A percentile compares a stretch with the other conserved stretches of the same genome.
Evolutionary conservation across 92 coral and sea anemone species (phyloP).

Genomic region (Umimayanthus chanpuru): DNA sequence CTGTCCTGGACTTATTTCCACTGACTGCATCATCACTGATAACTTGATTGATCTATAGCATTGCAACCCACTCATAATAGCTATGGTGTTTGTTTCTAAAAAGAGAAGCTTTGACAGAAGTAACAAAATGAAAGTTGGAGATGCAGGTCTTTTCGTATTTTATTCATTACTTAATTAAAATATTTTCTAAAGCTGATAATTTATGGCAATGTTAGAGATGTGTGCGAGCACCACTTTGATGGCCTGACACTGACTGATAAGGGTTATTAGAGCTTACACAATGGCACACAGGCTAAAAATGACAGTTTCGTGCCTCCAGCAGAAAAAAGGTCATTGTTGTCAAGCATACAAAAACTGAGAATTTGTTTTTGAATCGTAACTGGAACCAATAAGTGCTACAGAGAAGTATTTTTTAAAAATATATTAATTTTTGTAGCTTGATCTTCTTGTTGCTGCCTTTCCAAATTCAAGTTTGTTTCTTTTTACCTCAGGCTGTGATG

Average conservation of each 20-base stretch:
- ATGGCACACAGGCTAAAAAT: slow-evolving; percentile 7
- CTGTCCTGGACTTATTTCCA: slow-evolving; percentile 45
- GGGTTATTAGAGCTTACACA: slow-evolving; percentile 1
- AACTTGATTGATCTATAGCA: slow-evolving; percentile 39
- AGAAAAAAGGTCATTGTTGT: slow-evolving; percentile 45
- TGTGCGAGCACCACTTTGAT: not conserved
- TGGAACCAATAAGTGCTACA: not conserved
- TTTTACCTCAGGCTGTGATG: slow-evolving; percentile 3
- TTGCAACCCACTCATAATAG: slow-evolving; percentile 58
- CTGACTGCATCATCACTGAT: slow-evolving; percentile 54
- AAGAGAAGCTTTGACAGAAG: not conserved
- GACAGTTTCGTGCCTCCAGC: slow-evolving; percentile 50
- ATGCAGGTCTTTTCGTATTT: not conserved
- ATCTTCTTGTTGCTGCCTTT: slow-evolving; percentile 4
- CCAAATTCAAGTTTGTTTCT: slow-evolving; percentile 10
- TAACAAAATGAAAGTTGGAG: not conserved
- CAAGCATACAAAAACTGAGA: slow-evolving; percentile 53
- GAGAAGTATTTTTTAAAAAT: not conserved
- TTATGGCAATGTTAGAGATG: not conserved
- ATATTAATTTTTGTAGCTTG: not conserved
- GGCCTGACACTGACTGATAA: not conserved
- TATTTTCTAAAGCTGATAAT: not conserved
- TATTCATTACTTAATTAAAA: not conserved
- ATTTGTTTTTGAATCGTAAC: slow-evolving; percentile 3
- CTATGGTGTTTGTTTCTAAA: slow-evolving; percentile 54